phyloP scores from a whole-genome alignment of 2,888 invertebrate genomes.

The Andrena trimmerana region DNA sequence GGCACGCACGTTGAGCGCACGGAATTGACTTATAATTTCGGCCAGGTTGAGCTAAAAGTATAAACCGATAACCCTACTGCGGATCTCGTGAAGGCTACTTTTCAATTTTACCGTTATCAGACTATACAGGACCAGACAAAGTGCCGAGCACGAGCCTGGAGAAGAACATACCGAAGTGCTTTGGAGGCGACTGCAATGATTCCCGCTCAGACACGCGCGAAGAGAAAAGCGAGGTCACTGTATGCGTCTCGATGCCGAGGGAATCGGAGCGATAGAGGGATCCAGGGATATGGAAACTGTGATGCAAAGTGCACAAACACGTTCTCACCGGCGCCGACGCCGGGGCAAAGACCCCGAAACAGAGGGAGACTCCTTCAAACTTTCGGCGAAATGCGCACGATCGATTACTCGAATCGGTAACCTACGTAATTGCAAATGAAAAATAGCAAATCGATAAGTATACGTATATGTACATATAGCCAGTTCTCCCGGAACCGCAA shows the following conservation, averaged over 20 bases:
- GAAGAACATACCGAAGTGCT: slow-evolving; percentile 60
- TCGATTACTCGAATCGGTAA: background rate
- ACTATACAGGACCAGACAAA: background rate
- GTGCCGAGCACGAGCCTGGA: slow-evolving; percentile 45
- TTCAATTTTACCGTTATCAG: slow-evolving; percentile 1
- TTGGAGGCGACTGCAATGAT: slow-evolving; percentile 65
- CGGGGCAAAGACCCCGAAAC: background rate
- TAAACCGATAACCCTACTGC: background rate
- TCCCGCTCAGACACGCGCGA: slow-evolving; percentile 21
- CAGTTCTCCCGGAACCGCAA: too few species aligned
- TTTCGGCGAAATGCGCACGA: background rate
- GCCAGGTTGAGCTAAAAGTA: background rate
- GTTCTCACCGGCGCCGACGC: background rate
- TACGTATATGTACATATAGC: too few species aligned
- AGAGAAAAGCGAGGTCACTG: background rate
- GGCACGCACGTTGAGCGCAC: background rate
- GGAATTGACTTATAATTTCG: slow-evolving; percentile 19
- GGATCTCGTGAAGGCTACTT: background rate
- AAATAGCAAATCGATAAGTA: too few species aligned
- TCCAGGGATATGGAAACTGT: background rate
- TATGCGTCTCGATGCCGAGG: slow-evolving; percentile 5
- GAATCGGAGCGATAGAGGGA: slow-evolving; percentile 27
- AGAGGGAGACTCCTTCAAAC: background rate
- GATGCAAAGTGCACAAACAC: background rate
- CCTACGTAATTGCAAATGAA: too few species aligned